Conservation (phyloP, 2,888 invertebrate species). For the Geophilus truncorum region DNA sequence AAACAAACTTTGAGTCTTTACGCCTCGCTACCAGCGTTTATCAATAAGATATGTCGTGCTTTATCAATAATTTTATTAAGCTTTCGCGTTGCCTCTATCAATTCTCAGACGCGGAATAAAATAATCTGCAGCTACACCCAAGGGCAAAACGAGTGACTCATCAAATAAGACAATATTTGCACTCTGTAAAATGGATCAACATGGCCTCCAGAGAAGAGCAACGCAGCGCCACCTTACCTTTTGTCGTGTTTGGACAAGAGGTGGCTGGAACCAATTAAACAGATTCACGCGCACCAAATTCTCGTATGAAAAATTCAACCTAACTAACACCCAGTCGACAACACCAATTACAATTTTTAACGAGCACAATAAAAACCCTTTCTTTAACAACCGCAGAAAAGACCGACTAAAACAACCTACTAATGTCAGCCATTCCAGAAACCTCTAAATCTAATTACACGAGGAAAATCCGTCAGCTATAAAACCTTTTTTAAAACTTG, state of each 20-base stretch:
- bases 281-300: neutral
- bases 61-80: neutral
- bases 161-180: neutral
- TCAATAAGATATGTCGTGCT: neutral
- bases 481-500: neutral
- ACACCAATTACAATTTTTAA: neutral
- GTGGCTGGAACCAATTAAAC: neutral
- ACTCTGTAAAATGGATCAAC: neutral
- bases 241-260: neutral
- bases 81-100: neutral
- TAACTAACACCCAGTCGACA: neutral
- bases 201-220: neutral
- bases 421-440: neutral
- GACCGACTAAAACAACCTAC: neutral
- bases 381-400: neutral
- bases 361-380: neutral
- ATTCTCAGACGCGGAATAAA: neutral
- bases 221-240: neutral
- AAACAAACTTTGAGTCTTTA: neutral
- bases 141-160: neutral
- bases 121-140: neutral
- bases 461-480: neutral
- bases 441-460: neutral
- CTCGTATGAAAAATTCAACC: neutral
- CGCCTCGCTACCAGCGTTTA: neutral